Evolutionary conservation across 2,888 invertebrate genomes (phyloP), one percentile per base, ranked within the genome.

Genomic region (Nephrocerus scutellatus): DNA sequence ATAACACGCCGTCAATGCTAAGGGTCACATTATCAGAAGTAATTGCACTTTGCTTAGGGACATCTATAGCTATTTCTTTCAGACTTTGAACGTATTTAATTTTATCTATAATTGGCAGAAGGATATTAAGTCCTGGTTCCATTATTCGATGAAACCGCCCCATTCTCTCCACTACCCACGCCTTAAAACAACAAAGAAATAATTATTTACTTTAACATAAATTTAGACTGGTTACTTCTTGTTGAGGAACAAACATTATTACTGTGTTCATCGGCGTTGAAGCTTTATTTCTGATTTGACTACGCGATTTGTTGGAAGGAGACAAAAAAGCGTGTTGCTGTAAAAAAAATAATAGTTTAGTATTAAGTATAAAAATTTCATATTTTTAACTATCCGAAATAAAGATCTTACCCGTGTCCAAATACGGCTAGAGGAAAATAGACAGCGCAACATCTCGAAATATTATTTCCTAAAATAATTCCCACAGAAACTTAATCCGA

Each of bases 41-140:
- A 54, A 98, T 96, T 14, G 98, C 98, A 67, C 91, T 91, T 69
- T 98, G 98, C 64, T 97, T 88, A 1, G 98, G 98, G 38, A 98
- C 92, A 72, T 97, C 97, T 56, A 98, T 97, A 1, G 98, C 96
- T 53, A 98, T 90, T 84, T 99, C 98, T 66, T 98, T 98, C 25
- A 98, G 70, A 68, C 91, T 92, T 70, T 99, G 98, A 10, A 99
- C 96, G 73, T 98, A 98, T 70, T 86, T 92, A 16, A 98, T 83
- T 63, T 76, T 79, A 66, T 99, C 98, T 30, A 93, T 72, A 41
- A 98, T 69, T 1, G 98, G 98, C 56, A 93, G 76, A 10, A 97
- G 70, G 34, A 97, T 60, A 64, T 98, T 98, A 23, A 98, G 70
- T 2, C 98, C 98, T 9, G 98, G 97, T 38, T 95, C 87, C 38